Conservation (phyloP, 2,888 invertebrate species). For the Parapristionchus giblindavisi region DNA sequence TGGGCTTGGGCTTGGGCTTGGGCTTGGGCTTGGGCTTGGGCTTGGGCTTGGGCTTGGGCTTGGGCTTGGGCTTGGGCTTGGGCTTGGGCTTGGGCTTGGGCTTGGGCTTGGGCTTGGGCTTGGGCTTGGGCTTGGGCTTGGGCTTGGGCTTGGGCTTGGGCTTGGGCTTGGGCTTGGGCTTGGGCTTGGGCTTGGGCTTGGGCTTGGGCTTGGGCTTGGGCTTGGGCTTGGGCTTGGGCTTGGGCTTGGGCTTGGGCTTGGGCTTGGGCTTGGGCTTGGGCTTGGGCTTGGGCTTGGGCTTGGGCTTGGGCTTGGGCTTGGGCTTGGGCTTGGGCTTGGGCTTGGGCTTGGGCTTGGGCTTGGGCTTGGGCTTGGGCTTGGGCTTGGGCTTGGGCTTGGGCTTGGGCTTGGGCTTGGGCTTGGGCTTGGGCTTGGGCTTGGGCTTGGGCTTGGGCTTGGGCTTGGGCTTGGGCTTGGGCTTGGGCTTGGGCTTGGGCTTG, state of each 20-base stretch:
- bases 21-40: constrained; percentile 37
- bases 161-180: constrained; percentile 36
- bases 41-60: constrained; percentile 39
- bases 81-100: constrained; percentile 41
- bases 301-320: constrained; percentile 40
- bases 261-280: constrained; percentile 38
- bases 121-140: constrained; percentile 37
- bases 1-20: constrained; percentile 40
- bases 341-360: constrained; percentile 43
- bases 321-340: constrained; percentile 39
- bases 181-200: constrained; percentile 38
- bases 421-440: constrained; percentile 38
- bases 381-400: constrained; percentile 43
- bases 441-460: constrained; percentile 39
- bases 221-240: constrained; percentile 40
- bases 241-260: constrained; percentile 33
- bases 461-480: constrained; percentile 38
- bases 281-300: constrained; percentile 37
- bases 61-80: constrained; percentile 41
- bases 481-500: constrained; percentile 38
- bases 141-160: constrained; percentile 31
- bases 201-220: constrained; percentile 40
- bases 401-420: constrained; percentile 40
- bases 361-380: constrained; percentile 42
- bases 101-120: constrained; percentile 42